A percentile compares a stretch with the other conserved stretches of the same genome.
Evolutionary conservation across 2,888 invertebrate species (phyloP).

Genomic region (Sturmia bella): DNA sequence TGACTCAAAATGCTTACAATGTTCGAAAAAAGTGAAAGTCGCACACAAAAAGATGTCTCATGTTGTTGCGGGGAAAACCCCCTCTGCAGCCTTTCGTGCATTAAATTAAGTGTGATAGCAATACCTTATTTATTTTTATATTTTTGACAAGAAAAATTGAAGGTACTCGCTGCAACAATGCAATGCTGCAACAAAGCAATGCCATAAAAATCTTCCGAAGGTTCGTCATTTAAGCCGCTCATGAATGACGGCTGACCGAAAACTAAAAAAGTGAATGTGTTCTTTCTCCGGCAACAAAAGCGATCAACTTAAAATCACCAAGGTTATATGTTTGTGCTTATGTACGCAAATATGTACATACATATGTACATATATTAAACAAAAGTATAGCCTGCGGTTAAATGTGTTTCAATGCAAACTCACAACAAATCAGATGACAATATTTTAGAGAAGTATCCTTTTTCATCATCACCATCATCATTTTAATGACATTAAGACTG

Average conservation of each 20-base stretch:
- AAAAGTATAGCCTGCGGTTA: slow-evolving; percentile 56
- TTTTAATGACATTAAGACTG: slow-evolving; percentile 44
- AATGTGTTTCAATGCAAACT: slow-evolving; percentile 7
- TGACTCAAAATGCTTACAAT: slow-evolving; percentile 10
- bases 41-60: slow-evolving; percentile 15
- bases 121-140: background rate
- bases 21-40: slow-evolving; percentile 63
- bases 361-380: too few relatives aligned
- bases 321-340: too few relatives aligned
- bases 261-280: slow-evolving; percentile 49
- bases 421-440: slow-evolving; percentile 66
- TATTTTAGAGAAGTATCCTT: slow-evolving; percentile 63
- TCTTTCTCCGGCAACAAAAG: slow-evolving; percentile 37
- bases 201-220: slow-evolving; percentile 42
- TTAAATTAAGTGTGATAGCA: slow-evolving; percentile 37
- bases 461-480: slow-evolving; percentile 55
- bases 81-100: slow-evolving; percentile 16
- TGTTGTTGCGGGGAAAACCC: slow-evolving; percentile 15
- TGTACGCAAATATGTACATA: too few relatives aligned
- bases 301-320: slow-evolving; percentile 42
- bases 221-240: slow-evolving; percentile 61
- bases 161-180: slow-evolving; percentile 47
- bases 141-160: slow-evolving; percentile 38
- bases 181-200: too few relatives aligned
- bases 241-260: slow-evolving; percentile 43